Conservation (phyloP, 2,113 vertebrate genomes). For the Crotalus tigris region DNA sequence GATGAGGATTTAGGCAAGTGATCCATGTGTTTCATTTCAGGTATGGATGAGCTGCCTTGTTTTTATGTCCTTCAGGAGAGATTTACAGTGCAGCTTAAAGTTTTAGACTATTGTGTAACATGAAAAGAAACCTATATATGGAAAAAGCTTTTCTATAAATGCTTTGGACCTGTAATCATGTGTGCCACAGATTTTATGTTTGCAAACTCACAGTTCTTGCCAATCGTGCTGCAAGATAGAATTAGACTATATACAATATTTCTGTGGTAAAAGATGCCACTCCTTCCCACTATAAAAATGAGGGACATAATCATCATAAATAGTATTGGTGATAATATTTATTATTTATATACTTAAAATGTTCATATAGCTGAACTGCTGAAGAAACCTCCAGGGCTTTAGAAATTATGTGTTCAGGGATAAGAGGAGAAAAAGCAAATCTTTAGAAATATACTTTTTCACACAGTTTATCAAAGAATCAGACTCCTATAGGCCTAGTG, state of each 20-base stretch:
- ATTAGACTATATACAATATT: background rate
- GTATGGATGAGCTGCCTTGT: slow-evolving; percentile 18
- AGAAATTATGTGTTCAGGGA: background rate
- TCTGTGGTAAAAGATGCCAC: background rate
- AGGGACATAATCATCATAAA: background rate
- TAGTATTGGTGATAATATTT: background rate
- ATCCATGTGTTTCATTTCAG: slow-evolving; percentile 15
- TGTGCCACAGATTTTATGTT: background rate
- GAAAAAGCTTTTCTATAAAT: background rate
- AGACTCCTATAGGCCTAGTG: background rate
- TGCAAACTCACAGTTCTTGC: background rate
- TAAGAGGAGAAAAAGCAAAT: background rate
- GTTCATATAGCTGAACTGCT: background rate
- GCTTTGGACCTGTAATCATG: slow-evolving; percentile 1
- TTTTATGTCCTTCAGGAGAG: slow-evolving; percentile 19
- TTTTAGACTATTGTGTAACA: slow-evolving; percentile 5
- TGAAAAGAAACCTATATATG: background rate
- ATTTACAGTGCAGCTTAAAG: slow-evolving; percentile 22
- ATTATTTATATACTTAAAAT: background rate
- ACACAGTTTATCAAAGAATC: background rate
- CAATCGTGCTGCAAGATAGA: background rate
- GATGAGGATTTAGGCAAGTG: slow-evolving; percentile 21
- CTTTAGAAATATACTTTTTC: background rate
- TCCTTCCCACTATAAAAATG: background rate
- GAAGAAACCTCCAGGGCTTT: background rate